These are phyloP conservation scores for Menidia menidia DNA, from an alignment of 2,797 vertebrate species.

Conservation along the genomic window DNA sequence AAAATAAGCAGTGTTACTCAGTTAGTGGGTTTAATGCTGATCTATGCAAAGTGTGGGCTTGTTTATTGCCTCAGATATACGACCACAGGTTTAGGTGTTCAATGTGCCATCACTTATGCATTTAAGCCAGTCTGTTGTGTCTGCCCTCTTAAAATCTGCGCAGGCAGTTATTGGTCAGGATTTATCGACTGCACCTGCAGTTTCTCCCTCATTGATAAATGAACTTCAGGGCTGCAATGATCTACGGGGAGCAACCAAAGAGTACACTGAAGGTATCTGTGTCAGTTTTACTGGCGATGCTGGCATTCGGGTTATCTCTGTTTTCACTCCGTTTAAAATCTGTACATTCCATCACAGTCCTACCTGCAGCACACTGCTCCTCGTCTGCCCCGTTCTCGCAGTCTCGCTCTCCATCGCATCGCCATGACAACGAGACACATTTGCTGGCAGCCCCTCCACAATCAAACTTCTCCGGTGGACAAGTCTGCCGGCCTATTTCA, in stretches of 20 bases:
- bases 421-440: conserved; percentile 94
- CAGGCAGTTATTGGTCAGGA: neutral
- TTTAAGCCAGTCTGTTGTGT: neutral
- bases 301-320: neutral
- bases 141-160: neutral
- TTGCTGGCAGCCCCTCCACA: conserved; percentile 91
- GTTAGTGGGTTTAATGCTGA: neutral
- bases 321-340: neutral
- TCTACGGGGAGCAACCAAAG: neutral
- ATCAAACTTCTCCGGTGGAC: conserved; percentile 94
- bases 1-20: neutral
- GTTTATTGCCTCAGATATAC: neutral
- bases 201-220: conserved; percentile 2
- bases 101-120: neutral
- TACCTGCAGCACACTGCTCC: conserved; percentile 91
- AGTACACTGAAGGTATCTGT: neutral
- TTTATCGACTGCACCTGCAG: neutral
- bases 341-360: conserved; percentile 24
- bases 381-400: conserved; percentile 94
- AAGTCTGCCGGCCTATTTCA: conserved; percentile 88
- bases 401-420: conserved; percentile 95
- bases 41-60: neutral
- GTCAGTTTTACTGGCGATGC: neutral
- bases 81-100: neutral
- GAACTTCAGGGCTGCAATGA: neutral